Conservation (phyloP, 2,888 invertebrate species). For the Diabrotica balteata region DNA sequence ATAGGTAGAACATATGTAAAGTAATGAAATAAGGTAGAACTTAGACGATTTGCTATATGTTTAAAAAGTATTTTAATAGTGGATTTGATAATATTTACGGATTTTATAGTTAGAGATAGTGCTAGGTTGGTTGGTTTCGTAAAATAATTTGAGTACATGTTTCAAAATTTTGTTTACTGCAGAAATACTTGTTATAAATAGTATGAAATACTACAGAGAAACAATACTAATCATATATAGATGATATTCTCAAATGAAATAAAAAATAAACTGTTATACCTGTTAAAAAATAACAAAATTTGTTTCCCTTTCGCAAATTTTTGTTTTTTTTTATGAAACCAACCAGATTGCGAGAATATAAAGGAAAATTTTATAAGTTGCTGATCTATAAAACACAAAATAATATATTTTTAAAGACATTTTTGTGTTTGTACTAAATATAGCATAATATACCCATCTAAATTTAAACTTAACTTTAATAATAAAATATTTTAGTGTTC, state of each 20-base stretch:
- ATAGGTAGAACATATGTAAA: constrained; percentile 7
- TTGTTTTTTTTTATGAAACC: not conserved
- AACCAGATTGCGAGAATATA: constrained; percentile 6
- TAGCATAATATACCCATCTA: constrained; percentile 11
- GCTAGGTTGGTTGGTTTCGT: too few species aligned
- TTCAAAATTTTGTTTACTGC: too few species aligned
- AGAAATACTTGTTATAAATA: too few species aligned
- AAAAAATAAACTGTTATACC: too few species aligned
- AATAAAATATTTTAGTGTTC: constrained; percentile 22
- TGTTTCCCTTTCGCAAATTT: too few species aligned
- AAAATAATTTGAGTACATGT: too few species aligned
- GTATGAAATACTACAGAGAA: too few species aligned
- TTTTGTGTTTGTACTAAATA: constrained; percentile 36
- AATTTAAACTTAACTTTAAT: constrained; percentile 8
- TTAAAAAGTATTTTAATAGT: constrained; percentile 15
- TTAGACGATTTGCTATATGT: constrained; percentile 15
- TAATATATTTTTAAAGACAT: constrained; percentile 39
- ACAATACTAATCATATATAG: too few species aligned
- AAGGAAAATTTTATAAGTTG: constrained; percentile 29
- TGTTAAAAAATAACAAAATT: too few species aligned
- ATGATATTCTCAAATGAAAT: not conserved
- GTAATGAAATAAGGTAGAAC: constrained; percentile 1
- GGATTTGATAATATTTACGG: constrained; percentile 30
- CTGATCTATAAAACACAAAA: constrained; percentile 34
- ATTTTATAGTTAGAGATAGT: not conserved